Percentiles rank a stretch among this genome's conserved stretches.
These are phyloP conservation scores for Notolabrus celidotus DNA, from an alignment of 2,797 vertebrate species.

Conservation along the genomic window DNA sequence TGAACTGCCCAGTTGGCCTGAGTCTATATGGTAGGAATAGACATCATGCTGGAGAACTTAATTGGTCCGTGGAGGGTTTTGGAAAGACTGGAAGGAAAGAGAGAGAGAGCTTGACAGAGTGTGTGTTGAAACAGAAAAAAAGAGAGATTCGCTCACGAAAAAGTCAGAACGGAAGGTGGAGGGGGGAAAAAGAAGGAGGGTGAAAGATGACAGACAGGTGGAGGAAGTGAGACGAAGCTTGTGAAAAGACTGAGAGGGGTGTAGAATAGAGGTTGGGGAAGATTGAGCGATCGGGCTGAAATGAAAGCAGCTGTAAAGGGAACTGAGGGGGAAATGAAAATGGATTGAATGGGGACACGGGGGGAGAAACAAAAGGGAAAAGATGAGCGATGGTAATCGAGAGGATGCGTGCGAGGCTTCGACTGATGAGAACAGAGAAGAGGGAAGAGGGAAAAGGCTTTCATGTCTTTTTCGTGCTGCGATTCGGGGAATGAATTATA, in stretches of 20 bases:
- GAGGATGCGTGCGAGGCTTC: slow-evolving; percentile 62
- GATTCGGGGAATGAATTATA: slow-evolving; percentile 71
- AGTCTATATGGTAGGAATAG: slow-evolving; percentile 44
- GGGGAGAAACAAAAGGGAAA: slow-evolving; percentile 74
- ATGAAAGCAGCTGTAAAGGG: slow-evolving; percentile 77
- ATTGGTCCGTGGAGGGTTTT: slow-evolving; percentile 68
- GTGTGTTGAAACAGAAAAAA: slow-evolving; percentile 24
- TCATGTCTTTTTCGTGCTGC: slow-evolving; percentile 62
- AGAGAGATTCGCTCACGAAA: no score
- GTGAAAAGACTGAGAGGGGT: slow-evolving; percentile 60
- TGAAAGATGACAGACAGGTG: slow-evolving; percentile 68
- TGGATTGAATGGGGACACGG: slow-evolving; percentile 77
- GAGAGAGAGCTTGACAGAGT: neutral
- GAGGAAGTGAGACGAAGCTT: slow-evolving; percentile 69
- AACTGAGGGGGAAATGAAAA: slow-evolving; percentile 77
- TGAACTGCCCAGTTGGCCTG: slow-evolving; percentile 55
- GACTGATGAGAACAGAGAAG: slow-evolving; percentile 67
- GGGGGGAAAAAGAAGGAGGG: slow-evolving; percentile 12
- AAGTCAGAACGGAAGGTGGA: no score
- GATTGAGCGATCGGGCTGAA: slow-evolving; percentile 76
- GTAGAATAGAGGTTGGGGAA: slow-evolving; percentile 50
- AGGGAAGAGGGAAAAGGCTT: slow-evolving; percentile 65
- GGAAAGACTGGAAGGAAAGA: slow-evolving; percentile 22
- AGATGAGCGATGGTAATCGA: slow-evolving; percentile 80
- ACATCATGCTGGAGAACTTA: slow-evolving; percentile 62